Conservation (phyloP, 2,113 vertebrate species). For the Chaenogobius annularis region DNA sequence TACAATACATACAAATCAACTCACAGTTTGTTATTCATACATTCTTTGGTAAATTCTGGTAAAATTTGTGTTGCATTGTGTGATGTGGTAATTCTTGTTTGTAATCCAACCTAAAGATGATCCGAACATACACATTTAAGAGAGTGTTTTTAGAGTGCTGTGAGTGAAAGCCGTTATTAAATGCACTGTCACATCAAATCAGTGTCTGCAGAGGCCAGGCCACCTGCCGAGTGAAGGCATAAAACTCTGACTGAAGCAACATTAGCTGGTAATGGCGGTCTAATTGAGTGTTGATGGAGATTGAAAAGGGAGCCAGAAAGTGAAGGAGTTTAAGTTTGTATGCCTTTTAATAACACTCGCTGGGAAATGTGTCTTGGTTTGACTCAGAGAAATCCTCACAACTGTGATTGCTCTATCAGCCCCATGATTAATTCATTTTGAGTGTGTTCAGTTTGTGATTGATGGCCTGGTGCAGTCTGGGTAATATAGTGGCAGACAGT, state of each 20-base stretch:
- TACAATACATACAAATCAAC: too few species aligned
- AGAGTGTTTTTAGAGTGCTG: not conserved
- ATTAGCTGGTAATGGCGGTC: conserved; percentile 56
- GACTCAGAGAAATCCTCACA: conserved; percentile 50
- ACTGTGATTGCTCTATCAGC: conserved; percentile 59
- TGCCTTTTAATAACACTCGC: conserved; percentile 39
- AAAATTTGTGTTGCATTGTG: not conserved
- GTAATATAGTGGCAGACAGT: conserved; percentile 60
- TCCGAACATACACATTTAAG: not conserved
- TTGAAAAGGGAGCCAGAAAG: conserved; percentile 2
- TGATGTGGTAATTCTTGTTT: not conserved
- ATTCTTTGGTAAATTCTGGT: too few species aligned
- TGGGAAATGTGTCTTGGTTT: conserved; percentile 41
- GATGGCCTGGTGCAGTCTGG: conserved; percentile 62
- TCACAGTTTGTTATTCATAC: too few species aligned
- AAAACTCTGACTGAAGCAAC: conserved; percentile 34
- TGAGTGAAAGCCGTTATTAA: conserved; percentile 35
- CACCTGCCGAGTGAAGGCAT: conserved; percentile 44
- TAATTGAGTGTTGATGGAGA: conserved; percentile 61
- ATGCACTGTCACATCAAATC: conserved; percentile 51
- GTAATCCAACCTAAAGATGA: not conserved
- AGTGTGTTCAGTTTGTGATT: conserved; percentile 53
- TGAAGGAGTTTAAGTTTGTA: conserved; percentile 27
- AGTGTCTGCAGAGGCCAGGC: conserved; percentile 20
- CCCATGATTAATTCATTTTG: conserved; percentile 56